phyloP scores from a whole-genome alignment of 1,140 invertebrate genomes.

The Heliconius nattereri region DNA sequence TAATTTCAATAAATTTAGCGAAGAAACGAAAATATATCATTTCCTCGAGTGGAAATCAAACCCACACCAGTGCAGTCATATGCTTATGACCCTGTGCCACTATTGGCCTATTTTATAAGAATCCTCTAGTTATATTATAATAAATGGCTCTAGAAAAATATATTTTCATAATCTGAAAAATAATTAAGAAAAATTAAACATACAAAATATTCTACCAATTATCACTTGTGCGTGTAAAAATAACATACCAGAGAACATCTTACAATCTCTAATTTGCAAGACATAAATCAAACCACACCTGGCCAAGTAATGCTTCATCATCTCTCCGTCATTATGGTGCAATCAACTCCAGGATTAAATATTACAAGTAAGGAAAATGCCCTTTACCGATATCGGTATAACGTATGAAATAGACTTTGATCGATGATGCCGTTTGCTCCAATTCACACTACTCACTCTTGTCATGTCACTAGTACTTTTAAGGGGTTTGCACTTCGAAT shows the following conservation, averaged over 20 bases:
- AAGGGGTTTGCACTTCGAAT: neutral
- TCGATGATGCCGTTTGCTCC: constrained; percentile 49
- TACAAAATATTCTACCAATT: too few species aligned
- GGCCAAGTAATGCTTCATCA: constrained; percentile 55
- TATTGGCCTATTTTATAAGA: too few species aligned
- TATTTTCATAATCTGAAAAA: too few species aligned
- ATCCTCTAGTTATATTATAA: too few species aligned
- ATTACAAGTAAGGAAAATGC: constrained; percentile 53
- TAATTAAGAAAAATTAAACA: too few species aligned
- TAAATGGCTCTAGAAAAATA: too few species aligned
- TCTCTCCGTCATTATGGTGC: constrained; percentile 55
- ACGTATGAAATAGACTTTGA: constrained; percentile 55
- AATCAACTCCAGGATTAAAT: constrained; percentile 60
- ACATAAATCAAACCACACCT: constrained; percentile 33
- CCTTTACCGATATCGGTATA: constrained; percentile 40
- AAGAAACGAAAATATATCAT: too few species aligned
- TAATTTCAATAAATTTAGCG: too few species aligned
- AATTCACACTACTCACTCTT: constrained; percentile 41
- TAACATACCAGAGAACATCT: neutral
- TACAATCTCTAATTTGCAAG: constrained; percentile 27
- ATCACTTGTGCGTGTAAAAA: too few species aligned
- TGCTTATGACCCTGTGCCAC: too few species aligned
- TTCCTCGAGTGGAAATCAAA: too few species aligned
- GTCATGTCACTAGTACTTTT: constrained; percentile 23
- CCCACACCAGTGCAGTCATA: too few species aligned